Base-by-base conservation (phyloP, 1,140 invertebrate species). In the Magallana ariakensis region DNA sequence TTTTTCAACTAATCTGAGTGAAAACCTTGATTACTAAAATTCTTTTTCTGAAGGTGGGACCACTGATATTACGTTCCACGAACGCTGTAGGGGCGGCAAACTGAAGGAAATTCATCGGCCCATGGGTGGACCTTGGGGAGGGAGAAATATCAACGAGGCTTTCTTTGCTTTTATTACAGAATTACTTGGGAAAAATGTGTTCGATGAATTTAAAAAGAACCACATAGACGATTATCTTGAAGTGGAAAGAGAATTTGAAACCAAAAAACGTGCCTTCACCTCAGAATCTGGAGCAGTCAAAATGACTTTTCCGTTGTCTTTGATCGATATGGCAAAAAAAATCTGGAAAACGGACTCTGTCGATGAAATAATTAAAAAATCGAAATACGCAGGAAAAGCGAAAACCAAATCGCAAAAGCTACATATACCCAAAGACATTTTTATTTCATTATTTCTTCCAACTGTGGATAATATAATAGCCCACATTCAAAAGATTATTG, bases 81-180 rank as follows among this genome's bases (percentile, higher is more conserved):
- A 90, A 54, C 85, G 83, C 6, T 80, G 84, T 60, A 53, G 13
- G n/a, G 84, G 85, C 57, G 16, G 66, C 19, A 87, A 22, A n/a
- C 81, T 90, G 1, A 85, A 58, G 60, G 89, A 90, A 80, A 46
- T 88, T 22, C 87, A 90, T 57, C 85, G 86, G 19, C 87, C 89
- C 11, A 87, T 83, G 10, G 89, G 89, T 55, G 89, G 89, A 16
- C 81, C 87, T 5, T 90, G 89, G 89, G 89, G 89, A 54, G 89
- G 89, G 4, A 86, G 85, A 15, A 75, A 80, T 16, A 80, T 90
- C 15, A 86, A 90, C 81, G 87, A 87, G 15, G 22, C 82, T 5
- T 87, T 90, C 11, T 46, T 85, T 54, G 19, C 46, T 55, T 85
- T 80, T 22, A 53, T 85, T 9, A 6, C 1, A 26, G 66, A 85